phyloP scores from a whole-genome alignment of 2,888 invertebrate genomes.

The Drosophila antonietae region DNA sequence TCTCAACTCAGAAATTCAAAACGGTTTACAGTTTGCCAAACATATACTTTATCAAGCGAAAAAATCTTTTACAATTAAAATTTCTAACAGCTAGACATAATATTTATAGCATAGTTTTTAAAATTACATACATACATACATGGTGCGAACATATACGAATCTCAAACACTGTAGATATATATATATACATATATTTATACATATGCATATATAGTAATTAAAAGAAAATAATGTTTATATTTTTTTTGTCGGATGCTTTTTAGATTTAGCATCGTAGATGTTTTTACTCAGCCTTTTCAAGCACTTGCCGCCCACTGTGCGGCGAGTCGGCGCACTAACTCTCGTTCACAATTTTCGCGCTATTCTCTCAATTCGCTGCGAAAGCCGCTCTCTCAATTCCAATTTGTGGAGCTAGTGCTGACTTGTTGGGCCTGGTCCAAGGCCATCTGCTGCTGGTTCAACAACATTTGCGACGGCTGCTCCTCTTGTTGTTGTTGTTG shows the following conservation, averaged over 20 bases:
- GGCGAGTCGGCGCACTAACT: slow-evolving; percentile 48
- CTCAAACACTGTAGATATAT: background rate
- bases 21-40: background rate
- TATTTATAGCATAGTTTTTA: background rate
- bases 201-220: background rate
- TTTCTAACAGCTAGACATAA: background rate
- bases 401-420: slow-evolving; percentile 66
- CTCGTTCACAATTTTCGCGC: slow-evolving; percentile 36
- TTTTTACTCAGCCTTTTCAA: background rate
- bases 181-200: background rate
- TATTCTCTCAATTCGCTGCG: slow-evolving; percentile 20
- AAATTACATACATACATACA: background rate
- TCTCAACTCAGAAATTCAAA: background rate
- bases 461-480: slow-evolving; percentile 70
- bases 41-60: slow-evolving; percentile 5
- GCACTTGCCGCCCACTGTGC: slow-evolving; percentile 40
- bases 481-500: slow-evolving; percentile 24
- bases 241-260: background rate
- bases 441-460: slow-evolving; percentile 75
- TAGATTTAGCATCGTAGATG: background rate
- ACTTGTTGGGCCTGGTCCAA: slow-evolving; percentile 75
- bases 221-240: background rate
- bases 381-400: slow-evolving; percentile 54
- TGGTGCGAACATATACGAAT: background rate
- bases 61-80: slow-evolving; percentile 3